phyloP scores from a whole-genome alignment of 1,140 invertebrate species.

The Drosophila yakuba region DNA sequence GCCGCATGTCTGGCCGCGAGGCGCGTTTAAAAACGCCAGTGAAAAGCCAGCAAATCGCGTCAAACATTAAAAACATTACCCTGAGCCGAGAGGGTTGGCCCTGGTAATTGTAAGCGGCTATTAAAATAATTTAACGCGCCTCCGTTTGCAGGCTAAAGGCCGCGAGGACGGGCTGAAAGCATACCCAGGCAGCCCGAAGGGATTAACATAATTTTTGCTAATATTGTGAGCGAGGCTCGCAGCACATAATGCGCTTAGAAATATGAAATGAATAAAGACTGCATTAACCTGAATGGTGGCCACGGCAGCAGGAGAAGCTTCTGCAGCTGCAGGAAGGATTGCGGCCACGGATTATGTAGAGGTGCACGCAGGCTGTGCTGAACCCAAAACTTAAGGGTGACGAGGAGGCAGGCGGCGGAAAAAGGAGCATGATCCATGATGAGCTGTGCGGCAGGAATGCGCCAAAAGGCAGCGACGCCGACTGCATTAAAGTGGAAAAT shows the following conservation, averaged over 20 bases:
- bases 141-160: slow-evolving; percentile 12
- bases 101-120: slow-evolving; percentile 67
- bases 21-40: slow-evolving; percentile 44
- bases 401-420: slow-evolving; percentile 9
- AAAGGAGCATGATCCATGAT: slow-evolving; percentile 60
- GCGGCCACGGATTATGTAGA: slow-evolving; percentile 13
- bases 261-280: slow-evolving; percentile 65
- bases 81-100: slow-evolving; percentile 18
- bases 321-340: slow-evolving; percentile 40
- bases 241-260: slow-evolving; percentile 74
- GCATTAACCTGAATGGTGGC: slow-evolving; percentile 70
- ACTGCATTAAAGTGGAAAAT: slow-evolving; percentile 81
- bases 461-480: slow-evolving; percentile 55
- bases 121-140: slow-evolving; percentile 68
- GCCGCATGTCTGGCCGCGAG: slow-evolving; percentile 17
- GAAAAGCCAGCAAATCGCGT: slow-evolving; percentile 29
- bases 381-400: neutral
- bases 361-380: slow-evolving; percentile 17
- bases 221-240: slow-evolving; percentile 59
- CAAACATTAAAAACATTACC: slow-evolving; percentile 38
- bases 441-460: slow-evolving; percentile 60
- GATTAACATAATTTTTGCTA: slow-evolving; percentile 73
- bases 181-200: slow-evolving; percentile 21
- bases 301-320: neutral
- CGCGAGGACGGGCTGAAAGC: slow-evolving; percentile 2